These are phyloP conservation scores for Coryphaenoides rupestris DNA, from an alignment of 2,113 vertebrate genomes.

Conservation along the genomic window DNA sequence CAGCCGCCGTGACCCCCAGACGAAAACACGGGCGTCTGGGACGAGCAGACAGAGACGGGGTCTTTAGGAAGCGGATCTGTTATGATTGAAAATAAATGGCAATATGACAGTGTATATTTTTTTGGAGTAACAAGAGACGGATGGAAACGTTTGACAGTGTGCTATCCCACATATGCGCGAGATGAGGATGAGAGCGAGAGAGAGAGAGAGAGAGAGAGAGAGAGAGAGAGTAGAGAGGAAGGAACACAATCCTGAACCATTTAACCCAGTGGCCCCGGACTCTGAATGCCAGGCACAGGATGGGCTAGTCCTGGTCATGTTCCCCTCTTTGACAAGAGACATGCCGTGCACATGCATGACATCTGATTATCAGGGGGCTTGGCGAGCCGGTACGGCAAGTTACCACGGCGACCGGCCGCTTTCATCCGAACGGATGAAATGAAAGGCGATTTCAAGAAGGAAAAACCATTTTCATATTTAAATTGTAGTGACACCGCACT, in stretches of 20 bases:
- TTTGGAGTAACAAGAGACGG: constrained; percentile 42
- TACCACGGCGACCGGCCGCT: too few relatives aligned
- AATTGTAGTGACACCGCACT: too few relatives aligned
- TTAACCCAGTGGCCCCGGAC: neutral
- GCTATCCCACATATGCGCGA: constrained; percentile 24
- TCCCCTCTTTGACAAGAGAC: constrained; percentile 8
- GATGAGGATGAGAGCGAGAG: neutral
- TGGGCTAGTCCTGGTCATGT: constrained; percentile 2
- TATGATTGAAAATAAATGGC: constrained; percentile 50
- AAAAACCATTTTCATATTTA: too few relatives aligned
- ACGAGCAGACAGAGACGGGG: neutral
- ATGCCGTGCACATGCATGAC: constrained; percentile 4
- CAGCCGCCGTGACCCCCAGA: constrained; percentile 7
- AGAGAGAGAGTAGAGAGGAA: neutral
- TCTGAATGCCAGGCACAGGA: neutral
- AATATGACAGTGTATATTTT: constrained; percentile 50
- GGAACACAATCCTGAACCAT: neutral
- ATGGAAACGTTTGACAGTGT: constrained; percentile 12
- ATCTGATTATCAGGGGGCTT: constrained; percentile 6
- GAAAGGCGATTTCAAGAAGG: too few relatives aligned
- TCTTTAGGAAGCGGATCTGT: constrained; percentile 29
- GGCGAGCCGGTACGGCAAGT: too few relatives aligned
- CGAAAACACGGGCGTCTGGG: neutral
- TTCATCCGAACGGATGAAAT: too few relatives aligned
- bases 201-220: too few relatives aligned